phyloP scores from a whole-genome alignment of 2,797 vertebrate species.

The Manis crassicaudata region DNA sequence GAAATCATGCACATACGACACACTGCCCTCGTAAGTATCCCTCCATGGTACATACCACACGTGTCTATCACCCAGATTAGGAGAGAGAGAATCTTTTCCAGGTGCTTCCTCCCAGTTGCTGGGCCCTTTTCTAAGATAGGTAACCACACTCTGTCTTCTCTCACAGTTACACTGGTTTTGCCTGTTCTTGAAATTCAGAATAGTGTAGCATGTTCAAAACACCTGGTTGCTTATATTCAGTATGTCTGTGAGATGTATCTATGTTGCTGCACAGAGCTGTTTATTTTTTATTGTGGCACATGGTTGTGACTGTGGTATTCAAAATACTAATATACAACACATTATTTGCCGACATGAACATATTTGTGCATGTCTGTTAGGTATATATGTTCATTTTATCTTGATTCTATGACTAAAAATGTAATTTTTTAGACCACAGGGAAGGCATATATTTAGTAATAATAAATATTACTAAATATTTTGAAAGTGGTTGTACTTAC shows the following conservation, averaged over 20 bases:
- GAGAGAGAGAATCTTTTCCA: neutral
- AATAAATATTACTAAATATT: neutral
- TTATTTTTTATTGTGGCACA: neutral
- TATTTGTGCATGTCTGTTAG: neutral
- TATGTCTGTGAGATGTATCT: too few species aligned
- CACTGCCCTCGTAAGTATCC: neutral
- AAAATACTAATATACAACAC: neutral
- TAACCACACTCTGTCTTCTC: neutral
- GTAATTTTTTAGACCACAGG: neutral
- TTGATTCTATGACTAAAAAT: neutral
- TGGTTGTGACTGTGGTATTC: neutral
- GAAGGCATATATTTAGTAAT: neutral
- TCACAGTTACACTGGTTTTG: neutral
- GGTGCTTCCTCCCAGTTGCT: too few species aligned
- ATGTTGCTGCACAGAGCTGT: fast-evolving
- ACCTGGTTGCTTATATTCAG: neutral
- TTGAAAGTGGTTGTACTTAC: neutral
- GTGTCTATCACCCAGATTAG: too few species aligned
- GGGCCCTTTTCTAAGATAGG: too few species aligned
- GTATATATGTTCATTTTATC: neutral
- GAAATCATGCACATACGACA: neutral
- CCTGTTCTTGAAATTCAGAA: neutral
- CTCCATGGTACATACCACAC: fast-evolving
- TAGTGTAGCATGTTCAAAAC: neutral
- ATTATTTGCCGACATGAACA: neutral